These are phyloP conservation scores for Antedon mediterranea DNA, from an alignment of 53 echinoderm and acorn worm species.

Conservation along the genomic window DNA sequence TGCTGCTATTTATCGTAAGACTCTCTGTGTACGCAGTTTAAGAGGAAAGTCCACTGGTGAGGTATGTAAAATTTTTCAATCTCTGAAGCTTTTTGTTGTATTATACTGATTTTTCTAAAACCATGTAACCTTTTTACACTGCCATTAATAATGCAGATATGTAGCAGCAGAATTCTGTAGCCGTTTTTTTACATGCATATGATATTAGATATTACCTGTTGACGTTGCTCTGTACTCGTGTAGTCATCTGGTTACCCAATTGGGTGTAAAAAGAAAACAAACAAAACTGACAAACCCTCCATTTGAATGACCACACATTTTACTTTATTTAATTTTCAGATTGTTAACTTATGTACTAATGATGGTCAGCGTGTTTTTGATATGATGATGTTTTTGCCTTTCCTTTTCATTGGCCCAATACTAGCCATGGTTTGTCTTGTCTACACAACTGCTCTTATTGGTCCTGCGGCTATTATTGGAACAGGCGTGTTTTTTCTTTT, in stretches of 20 bases:
- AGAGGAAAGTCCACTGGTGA: constrained; percentile 37
- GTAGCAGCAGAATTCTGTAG: too few relatives aligned
- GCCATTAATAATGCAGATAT: too few relatives aligned
- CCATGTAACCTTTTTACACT: too few relatives aligned
- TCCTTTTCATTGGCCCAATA: constrained; percentile 30
- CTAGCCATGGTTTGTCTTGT: constrained; percentile 21
- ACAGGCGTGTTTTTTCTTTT: constrained; percentile 44
- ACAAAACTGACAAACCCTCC: too few relatives aligned
- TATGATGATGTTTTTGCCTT: constrained; percentile 26
- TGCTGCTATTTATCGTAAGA: constrained; percentile 16
- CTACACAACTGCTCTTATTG: constrained; percentile 40
- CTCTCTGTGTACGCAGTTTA: constrained; percentile 17
- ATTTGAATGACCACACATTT: too few relatives aligned
- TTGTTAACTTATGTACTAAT: constrained; percentile 40
- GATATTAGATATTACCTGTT: too few relatives aligned
- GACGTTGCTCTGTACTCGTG: too few relatives aligned
- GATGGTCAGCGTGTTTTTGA: constrained; percentile 17
- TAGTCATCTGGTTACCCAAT: too few relatives aligned
- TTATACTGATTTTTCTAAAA: too few relatives aligned
- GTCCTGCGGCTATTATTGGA: constrained; percentile 39
- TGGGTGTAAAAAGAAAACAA: too few relatives aligned
- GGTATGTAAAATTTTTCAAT: constrained; percentile 5
- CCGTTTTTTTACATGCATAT: too few relatives aligned
- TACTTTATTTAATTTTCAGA: constrained; percentile 28
- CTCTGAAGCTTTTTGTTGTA: neutral